Conservation (phyloP, 2,888 invertebrate genomes). For the Odontocolon sp. region DNA sequence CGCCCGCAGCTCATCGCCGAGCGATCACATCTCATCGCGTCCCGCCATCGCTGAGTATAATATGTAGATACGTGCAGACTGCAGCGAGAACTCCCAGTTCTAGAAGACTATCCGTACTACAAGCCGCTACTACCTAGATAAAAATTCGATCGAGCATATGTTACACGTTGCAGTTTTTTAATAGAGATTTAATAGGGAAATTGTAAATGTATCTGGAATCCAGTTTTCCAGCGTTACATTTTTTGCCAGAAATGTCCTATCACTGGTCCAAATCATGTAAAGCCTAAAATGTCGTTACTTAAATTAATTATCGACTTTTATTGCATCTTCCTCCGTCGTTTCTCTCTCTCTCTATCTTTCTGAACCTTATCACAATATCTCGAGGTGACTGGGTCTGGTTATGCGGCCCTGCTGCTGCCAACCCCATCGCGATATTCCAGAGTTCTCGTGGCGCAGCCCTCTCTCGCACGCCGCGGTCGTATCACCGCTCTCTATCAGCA, state of each 20-base stretch:
- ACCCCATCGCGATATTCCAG: conserved; percentile 74
- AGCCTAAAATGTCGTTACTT: no score
- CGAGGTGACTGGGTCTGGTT: conserved; percentile 34
- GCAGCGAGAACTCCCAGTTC: conserved; percentile 40
- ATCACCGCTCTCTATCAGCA: conserved; percentile 78
- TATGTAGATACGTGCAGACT: conserved; percentile 55
- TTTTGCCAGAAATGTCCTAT: no score
- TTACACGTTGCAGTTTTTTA: no score
- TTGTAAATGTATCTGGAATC: no score
- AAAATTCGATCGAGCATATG: background rate
- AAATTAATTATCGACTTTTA: conserved; percentile 27
- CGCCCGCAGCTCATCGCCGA: conserved; percentile 79
- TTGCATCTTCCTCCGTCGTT: background rate
- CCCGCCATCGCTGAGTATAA: conserved; percentile 78
- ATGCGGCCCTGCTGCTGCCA: conserved; percentile 58
- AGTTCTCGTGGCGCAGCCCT: conserved; percentile 64
- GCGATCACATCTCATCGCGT: conserved; percentile 80
- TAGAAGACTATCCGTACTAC: conserved; percentile 20
- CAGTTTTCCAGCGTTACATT: no score
- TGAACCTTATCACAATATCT: conserved; percentile 6
- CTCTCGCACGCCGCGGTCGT: conserved; percentile 64
- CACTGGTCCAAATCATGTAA: no score
- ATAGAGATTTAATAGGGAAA: no score
- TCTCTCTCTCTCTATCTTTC: background rate
- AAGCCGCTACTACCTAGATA: background rate